Evolutionary conservation across 2,888 invertebrate species (phyloP), one percentile per base, ranked within the genome.

Genomic region (Mesochorus sp.): DNA sequence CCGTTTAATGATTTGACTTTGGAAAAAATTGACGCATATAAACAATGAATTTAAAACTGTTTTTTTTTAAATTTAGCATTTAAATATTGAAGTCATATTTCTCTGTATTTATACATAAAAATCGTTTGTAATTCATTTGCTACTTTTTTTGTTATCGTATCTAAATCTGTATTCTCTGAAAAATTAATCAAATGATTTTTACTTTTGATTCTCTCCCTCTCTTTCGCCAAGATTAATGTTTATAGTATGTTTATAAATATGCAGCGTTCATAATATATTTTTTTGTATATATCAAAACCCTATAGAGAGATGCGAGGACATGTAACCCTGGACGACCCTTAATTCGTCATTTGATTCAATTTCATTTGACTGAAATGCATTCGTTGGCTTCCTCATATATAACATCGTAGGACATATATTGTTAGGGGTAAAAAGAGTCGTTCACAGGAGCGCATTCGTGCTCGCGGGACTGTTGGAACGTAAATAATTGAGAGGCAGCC

Each of bases 401-500:
- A 75, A 39, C 19, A 21, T 24, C 10, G 8, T 14, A 1, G n/a
- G 17, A 10, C 14, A 31, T 24, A n/a, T n/a, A n/a, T n/a, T 24
- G 62, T 34, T 44, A 8, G 12, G 49, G 31, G 64, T 28, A 39
- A 19, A 14, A 51, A 42, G 51, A 53, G 68, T 44, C 51, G 51
- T 51, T 70, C 34, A 37, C 57, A 44, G 49, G 26, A 10, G 47
- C 44, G 47, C 39, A 21, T 62, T 55, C 59, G 59, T 74, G 73
- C 42, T 59, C 51, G 81, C 76, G 64, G 76, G 82, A 80, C 80
- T 82, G 77, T 76, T 76, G 73, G 68, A 77, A 81, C 64, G 79
- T 73, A 79, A 80, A 80, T 83, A 82, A 83, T 83, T 83, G 80
- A 82, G 80, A 81, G 77, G 64, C 78, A 70, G 81, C 75, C 74